phyloP scores from a whole-genome alignment of 2,113 vertebrate genomes.

The Pantherophis guttatus region DNA sequence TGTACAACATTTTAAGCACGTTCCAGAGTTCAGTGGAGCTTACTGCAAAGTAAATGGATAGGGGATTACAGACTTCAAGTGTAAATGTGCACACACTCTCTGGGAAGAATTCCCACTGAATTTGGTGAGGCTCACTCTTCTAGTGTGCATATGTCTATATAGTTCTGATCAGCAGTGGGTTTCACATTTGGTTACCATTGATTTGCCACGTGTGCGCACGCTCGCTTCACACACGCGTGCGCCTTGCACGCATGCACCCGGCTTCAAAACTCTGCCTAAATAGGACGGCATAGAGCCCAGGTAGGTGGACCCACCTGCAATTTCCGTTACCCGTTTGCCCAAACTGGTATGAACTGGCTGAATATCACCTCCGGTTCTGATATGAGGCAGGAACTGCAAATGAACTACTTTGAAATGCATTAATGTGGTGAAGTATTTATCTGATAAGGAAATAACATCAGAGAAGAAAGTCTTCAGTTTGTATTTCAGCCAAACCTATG shows the following conservation, averaged over 20 bases:
- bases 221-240: too few species aligned
- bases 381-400: neutral
- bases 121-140: neutral
- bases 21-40: neutral
- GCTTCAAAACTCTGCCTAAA: too few species aligned
- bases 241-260: too few species aligned
- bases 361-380: neutral
- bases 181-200: too few species aligned
- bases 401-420: neutral
- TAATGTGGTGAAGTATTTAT: neutral
- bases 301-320: too few species aligned
- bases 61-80: neutral
- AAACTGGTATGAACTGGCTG: too few species aligned
- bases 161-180: neutral
- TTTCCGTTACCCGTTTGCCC: too few species aligned
- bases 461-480: neutral
- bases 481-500: neutral
- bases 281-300: too few species aligned
- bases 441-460: neutral
- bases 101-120: neutral
- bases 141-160: neutral
- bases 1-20: neutral
- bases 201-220: too few species aligned
- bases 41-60: neutral
- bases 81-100: neutral